Conservation (phyloP, 23 tunicate species). For the Styela clava region DNA sequence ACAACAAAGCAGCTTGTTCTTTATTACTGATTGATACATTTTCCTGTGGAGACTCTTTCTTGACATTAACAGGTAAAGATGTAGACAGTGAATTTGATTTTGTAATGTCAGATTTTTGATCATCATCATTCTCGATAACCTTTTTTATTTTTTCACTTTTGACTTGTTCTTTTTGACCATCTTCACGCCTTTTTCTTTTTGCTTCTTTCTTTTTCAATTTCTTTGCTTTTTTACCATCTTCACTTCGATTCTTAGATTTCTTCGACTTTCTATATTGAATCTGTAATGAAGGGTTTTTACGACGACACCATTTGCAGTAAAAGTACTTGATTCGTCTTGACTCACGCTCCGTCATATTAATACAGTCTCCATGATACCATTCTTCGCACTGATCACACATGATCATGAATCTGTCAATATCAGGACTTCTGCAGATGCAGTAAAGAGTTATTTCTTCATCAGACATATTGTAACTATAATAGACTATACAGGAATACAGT, state of each 20-base stretch:
- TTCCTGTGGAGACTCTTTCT: not conserved
- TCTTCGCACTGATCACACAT: slow-evolving; percentile 95
- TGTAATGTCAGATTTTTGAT: not conserved
- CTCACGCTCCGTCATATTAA: slow-evolving; percentile 78
- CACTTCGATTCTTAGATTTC: slow-evolving; percentile 40
- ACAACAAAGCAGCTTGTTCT: not conserved
- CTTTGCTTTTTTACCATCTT: slow-evolving; percentile 19
- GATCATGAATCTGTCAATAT: slow-evolving; percentile 89
- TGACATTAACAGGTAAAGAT: not conserved
- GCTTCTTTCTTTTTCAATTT: slow-evolving; percentile 17
- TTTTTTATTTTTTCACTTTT: too few relatives aligned
- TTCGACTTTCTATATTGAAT: slow-evolving; percentile 69
- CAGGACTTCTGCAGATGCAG: slow-evolving; percentile 76
- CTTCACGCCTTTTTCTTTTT: not conserved
- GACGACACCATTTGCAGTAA: slow-evolving; percentile 74
- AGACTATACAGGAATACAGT: too few relatives aligned
- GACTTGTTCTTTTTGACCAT: not conserved
- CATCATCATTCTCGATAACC: too few relatives aligned
- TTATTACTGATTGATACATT: not conserved
- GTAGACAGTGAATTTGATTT: not conserved
- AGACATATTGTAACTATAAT: too few relatives aligned
- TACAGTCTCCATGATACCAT: slow-evolving; percentile 95
- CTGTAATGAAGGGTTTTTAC: slow-evolving; percentile 64
- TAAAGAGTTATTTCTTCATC: slow-evolving; percentile 32
- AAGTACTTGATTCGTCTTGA: slow-evolving; percentile 68